Percentiles rank a stretch among this genome's conserved stretches.
Conservation (phyloP, 2,888 invertebrate species). For the Eupithecia exiguata region DNA sequence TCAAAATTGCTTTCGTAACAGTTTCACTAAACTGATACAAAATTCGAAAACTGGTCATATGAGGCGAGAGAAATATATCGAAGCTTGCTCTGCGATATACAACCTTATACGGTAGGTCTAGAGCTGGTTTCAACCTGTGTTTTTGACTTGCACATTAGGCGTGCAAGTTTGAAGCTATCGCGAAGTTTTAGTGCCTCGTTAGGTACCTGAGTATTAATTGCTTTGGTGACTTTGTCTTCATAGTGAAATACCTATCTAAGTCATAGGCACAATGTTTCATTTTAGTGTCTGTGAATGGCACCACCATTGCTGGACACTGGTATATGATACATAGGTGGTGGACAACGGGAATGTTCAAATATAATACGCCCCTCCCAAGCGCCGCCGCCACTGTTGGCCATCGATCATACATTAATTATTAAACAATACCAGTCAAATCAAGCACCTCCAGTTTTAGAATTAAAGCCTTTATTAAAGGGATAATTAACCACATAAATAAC, state of each 20-base stretch:
- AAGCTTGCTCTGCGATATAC: conserved; percentile 29
- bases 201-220: conserved; percentile 38
- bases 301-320: too few species aligned
- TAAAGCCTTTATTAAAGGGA: conserved; percentile 20
- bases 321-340: too few species aligned
- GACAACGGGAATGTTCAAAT: too few species aligned
- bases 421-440: too few species aligned
- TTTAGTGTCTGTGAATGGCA: not conserved
- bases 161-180: conserved; percentile 27
- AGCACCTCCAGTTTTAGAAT: not conserved
- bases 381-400: not conserved
- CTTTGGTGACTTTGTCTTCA: conserved; percentile 31
- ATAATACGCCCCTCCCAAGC: too few species aligned
- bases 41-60: conserved; percentile 38
- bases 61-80: conserved; percentile 37
- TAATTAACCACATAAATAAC: conserved; percentile 39
- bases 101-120: conserved; percentile 6
- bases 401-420: not conserved
- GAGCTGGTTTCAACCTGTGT: conserved; percentile 19
- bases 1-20: conserved; percentile 23
- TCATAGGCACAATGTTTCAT: not conserved
- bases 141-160: conserved; percentile 19
- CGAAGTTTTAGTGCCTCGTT: conserved; percentile 37
- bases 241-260: not conserved
- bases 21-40: conserved; percentile 35